Base-by-base conservation (phyloP, 2,888 invertebrate genomes). In the Heliconius sara region DNA sequence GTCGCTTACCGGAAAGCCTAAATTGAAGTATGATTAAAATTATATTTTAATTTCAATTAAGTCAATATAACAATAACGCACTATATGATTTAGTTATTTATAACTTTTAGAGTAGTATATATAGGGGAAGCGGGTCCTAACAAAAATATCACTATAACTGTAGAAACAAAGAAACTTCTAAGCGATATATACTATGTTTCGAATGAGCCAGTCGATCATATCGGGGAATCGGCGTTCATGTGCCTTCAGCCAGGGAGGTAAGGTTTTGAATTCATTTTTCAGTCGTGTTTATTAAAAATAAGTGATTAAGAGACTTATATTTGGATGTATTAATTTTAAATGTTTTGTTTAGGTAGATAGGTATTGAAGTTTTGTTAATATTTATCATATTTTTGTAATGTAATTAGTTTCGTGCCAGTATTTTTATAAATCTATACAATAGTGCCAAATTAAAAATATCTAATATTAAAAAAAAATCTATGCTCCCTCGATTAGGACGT, bases 1-100 rank as follows among this genome's bases (percentile, higher is more conserved):
- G 86, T 96, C 96, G 1, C 85, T 96, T 72, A 96, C 95, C 73
- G 97, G 96, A 52, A 96, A 96, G 83, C 96, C 97, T 1, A 96
- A 96, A 87, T 86, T 97, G 3, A 96, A 96, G 96, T 96, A 90
- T 90, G 81, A 22, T 13, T 25, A 19, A 52, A 52, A 30, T 76
- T 19, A 52, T 68, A 72, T 81, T 79, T 7, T 81, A 57, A 39
- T 52, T 25, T 25, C n/a, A 3, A 1, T n/a, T 25, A 52, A 19
- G 10, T n/a, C 13, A 47, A 47, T 19, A 30, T 30, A 13, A 22
- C 30, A 30, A 57, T 9, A 63, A 47, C 47, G 19, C n/a, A 2
- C 3, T 77, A 43, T 5, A 1, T 13, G n/a, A 79, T 60, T 25
- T 72, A 65, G 22, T 13, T 52, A 30, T 43, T 25, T 66, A 25